Conservation (phyloP, 2,888 invertebrate genomes). For the Tenthredo amoena region DNA sequence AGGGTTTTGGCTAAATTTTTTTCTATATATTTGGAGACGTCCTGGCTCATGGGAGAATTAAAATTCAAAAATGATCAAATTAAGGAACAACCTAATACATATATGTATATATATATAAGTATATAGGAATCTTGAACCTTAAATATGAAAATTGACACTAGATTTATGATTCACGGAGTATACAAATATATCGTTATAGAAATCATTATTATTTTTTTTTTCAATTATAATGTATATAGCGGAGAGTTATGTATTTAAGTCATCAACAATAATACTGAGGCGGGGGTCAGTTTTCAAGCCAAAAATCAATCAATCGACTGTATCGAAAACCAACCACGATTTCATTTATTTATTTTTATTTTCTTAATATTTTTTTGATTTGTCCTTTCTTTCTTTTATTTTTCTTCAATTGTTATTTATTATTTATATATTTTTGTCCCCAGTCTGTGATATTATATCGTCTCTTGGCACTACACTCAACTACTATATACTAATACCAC, state of each 20-base stretch:
- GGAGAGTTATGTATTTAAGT: conserved; percentile 45
- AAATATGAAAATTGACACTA: conserved; percentile 55
- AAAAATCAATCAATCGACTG: neutral
- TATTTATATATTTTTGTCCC: conserved; percentile 30
- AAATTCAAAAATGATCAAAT: too few species aligned
- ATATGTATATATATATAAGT: conserved; percentile 5
- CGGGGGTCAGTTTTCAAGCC: conserved; percentile 65
- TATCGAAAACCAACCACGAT: neutral
- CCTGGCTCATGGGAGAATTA: too few species aligned
- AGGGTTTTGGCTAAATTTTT: too few species aligned
- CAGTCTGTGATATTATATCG: conserved; percentile 33
- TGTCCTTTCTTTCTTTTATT: neutral
- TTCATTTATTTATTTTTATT: neutral
- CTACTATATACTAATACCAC: neutral
- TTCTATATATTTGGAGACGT: too few species aligned
- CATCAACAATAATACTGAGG: conserved; percentile 52
- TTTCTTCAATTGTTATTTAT: neutral
- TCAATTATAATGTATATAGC: neutral
- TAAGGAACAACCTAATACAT: neutral
- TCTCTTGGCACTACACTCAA: conserved; percentile 16
- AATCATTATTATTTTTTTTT: conserved; percentile 12
- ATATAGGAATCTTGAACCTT: conserved; percentile 55
- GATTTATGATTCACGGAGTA: conserved; percentile 24
- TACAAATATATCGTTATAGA: conserved; percentile 52
- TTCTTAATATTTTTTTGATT: neutral